Evolutionary conservation across 2,113 vertebrate genomes (phyloP).

Genomic region (Aix galericulata): DNA sequence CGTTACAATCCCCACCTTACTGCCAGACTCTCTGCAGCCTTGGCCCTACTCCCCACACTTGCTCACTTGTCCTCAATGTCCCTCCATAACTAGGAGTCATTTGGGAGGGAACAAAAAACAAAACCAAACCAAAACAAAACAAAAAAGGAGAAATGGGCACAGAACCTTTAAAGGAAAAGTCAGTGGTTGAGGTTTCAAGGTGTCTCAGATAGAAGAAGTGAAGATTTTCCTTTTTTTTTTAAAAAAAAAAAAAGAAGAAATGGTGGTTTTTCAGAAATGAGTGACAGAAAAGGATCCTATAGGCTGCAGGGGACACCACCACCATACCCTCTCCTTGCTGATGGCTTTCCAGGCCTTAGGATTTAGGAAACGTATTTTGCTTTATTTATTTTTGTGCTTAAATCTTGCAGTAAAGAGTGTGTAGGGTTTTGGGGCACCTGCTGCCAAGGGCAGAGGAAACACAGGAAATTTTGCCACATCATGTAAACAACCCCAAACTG

Average conservation of each 20-base stretch:
- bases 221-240: neutral
- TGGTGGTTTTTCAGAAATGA: neutral
- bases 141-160: rapidly evolving
- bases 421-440: rapidly evolving
- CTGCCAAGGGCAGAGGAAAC: rapidly evolving
- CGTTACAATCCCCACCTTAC: rapidly evolving
- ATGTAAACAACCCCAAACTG: neutral
- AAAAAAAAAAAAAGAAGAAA: neutral
- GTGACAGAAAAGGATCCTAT: neutral
- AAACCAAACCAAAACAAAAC: too few relatives aligned
- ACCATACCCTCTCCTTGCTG: too few relatives aligned
- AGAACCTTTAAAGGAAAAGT: neutral
- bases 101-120: neutral
- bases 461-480: neutral
- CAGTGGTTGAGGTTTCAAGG: neutral
- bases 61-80: neutral
- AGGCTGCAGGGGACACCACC: too few relatives aligned
- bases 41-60: neutral
- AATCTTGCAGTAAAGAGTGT: rapidly evolving
- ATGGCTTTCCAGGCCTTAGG: too few relatives aligned
- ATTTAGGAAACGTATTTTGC: neutral
- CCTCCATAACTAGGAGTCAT: neutral
- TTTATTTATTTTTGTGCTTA: neutral
- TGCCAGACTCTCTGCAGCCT: neutral
- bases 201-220: neutral